Base-by-base conservation (phyloP, 53 echinoderm and acorn worm species). In the Temnopleurus reevesii region DNA sequence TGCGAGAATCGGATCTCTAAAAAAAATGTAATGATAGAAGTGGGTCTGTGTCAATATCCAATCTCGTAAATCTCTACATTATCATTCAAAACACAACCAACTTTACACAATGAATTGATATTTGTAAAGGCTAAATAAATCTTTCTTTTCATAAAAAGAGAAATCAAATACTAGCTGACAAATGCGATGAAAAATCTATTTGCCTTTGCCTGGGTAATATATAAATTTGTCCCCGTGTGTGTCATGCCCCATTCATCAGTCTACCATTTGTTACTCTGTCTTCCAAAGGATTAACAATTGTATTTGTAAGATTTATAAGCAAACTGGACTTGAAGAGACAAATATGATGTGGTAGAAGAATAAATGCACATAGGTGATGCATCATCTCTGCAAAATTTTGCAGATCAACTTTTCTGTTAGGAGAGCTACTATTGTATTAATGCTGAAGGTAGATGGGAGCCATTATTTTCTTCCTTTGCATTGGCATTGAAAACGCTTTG, bases 141-240 rank as follows among this genome's bases (percentile, higher is more conserved):
- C n/a, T n/a, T n/a, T n/a, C n/a, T n/a, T 41, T 71, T 71, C 17
- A 5, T n/a, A n/a, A n/a, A 36, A 6, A 41, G 26, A 25, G 3
- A 41, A 71, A 41, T n/a, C 6, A 4, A 71, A 71, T 41, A 21
- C 9, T 8, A 13, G n/a, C 13, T 41, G 71, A 41, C 71, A 71
- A 71, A 71, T 71, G 41, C 41, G 36, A 71, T 71, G 43, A 71
- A 71, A 38, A 38, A 43, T 41, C 13, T 18, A 15, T 36, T 21
- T 38, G 43, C 36, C n/a, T 41, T 41, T 41, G 21, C 71, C 38
- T 2, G 28, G 41, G 71, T 71, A n/a, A n/a, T 71, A 71, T n/a
- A 71, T 71, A 71, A 71, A 71, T 71, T 71, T 71, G 71, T 71
- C 13, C n/a, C n/a, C n/a, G n/a, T n/a, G n/a, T n/a, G n/a, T n/a